A percentile compares a stretch with the other conserved stretches of the same genome.
These are phyloP conservation scores for Athene noctua DNA, from an alignment of 2,113 vertebrate species.

Conservation along the genomic window DNA sequence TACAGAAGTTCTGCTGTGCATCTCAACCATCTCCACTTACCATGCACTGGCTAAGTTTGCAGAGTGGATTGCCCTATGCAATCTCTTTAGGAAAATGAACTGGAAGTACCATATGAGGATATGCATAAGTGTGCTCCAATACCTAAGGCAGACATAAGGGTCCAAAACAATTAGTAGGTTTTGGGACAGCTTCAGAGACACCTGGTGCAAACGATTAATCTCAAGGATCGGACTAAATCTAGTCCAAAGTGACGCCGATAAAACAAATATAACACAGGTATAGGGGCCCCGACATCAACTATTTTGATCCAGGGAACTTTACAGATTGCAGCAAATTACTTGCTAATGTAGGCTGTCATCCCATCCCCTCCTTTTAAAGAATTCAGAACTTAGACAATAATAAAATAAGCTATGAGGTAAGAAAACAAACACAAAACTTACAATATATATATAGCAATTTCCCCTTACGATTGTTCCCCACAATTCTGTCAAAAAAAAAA, in stretches of 20 bases:
- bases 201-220: neutral
- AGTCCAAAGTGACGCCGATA: neutral
- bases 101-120: rapidly evolving
- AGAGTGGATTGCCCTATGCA: neutral
- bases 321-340: neutral
- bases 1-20: neutral
- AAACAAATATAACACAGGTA: neutral
- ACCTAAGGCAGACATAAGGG: neutral
- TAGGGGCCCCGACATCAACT: neutral
- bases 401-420: neutral
- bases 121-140: neutral
- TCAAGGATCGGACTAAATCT: neutral
- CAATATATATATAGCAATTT: neutral
- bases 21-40: neutral
- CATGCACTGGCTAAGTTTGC: no score
- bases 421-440: neutral
- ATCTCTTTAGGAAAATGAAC: neutral
- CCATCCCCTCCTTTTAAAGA: neutral
- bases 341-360: neutral
- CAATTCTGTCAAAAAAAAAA: neutral
- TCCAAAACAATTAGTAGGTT: neutral
- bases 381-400: neutral
- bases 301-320: neutral
- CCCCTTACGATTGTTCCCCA: neutral
- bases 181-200: neutral